These are phyloP conservation scores for Sebastes oblongus DNA, from an alignment of 2,797 vertebrate genomes.

Conservation along the genomic window DNA sequence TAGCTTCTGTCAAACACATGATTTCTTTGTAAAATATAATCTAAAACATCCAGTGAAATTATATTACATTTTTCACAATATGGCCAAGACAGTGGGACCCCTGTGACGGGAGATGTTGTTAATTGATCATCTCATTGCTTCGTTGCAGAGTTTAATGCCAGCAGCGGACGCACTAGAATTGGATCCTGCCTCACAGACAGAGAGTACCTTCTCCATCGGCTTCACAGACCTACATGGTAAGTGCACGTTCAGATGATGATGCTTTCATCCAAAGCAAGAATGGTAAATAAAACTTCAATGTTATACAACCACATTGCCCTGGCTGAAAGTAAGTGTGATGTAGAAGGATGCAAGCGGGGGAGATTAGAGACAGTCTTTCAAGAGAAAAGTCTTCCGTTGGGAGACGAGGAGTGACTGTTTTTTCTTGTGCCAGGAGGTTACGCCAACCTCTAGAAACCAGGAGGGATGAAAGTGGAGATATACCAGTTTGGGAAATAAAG, in stretches of 20 bases:
- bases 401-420: neutral
- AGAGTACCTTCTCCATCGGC: slow-evolving; percentile 82
- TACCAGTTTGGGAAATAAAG: neutral
- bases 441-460: neutral
- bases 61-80: neutral
- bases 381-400: neutral
- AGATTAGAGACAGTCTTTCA: neutral
- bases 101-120: neutral
- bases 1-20: neutral
- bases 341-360: neutral
- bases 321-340: neutral
- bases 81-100: neutral
- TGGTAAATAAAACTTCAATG: neutral
- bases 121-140: neutral
- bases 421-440: slow-evolving; percentile 8
- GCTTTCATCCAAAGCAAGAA: neutral
- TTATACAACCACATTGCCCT: neutral
- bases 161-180: slow-evolving; percentile 66
- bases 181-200: slow-evolving; percentile 44
- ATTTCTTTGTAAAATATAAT: neutral
- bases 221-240: slow-evolving; percentile 89
- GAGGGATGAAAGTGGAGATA: neutral
- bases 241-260: neutral
- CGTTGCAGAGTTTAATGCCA: slow-evolving; percentile 83
- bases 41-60: neutral